Percentiles rank a stretch among this genome's conserved stretches.
These are phyloP conservation scores for Orestias chungarensis DNA, from an alignment of 2,797 vertebrate genomes.

Conservation along the genomic window DNA sequence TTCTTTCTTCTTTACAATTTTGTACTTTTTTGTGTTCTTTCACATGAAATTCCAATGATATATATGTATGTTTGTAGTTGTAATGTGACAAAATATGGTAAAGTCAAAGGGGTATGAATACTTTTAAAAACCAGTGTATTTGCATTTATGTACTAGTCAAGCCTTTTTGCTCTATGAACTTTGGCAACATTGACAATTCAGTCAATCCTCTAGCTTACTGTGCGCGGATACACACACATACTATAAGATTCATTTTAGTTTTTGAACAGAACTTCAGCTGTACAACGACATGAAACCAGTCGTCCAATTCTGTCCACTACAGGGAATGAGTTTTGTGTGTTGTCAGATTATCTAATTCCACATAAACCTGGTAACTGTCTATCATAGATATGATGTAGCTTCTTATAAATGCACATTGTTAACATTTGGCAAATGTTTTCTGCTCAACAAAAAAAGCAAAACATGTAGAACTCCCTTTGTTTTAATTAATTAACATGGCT, in stretches of 20 bases:
- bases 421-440: constrained; percentile 6
- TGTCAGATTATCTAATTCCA: constrained; percentile 11
- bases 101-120: too few relatives aligned
- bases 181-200: constrained; percentile 19
- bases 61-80: too few relatives aligned
- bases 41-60: too few relatives aligned
- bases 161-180: constrained; percentile 15
- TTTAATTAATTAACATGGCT: constrained; percentile 14
- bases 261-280: constrained; percentile 23
- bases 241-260: constrained; percentile 3
- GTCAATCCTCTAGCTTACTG: background rate
- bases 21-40: too few relatives aligned
- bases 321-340: constrained; percentile 5
- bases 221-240: background rate
- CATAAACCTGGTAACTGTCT: background rate
- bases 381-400: background rate
- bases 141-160: too few relatives aligned
- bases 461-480: background rate
- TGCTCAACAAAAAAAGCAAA: constrained; percentile 16
- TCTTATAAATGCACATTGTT: background rate
- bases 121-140: too few relatives aligned
- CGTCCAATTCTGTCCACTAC: constrained; percentile 26
- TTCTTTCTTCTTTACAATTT: too few relatives aligned
- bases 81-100: too few relatives aligned
- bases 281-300: constrained; percentile 21